Evolutionary conservation across 2,888 invertebrate genomes (phyloP), one percentile per base, ranked within the genome.

Genomic region (Cheilosia impressa): DNA sequence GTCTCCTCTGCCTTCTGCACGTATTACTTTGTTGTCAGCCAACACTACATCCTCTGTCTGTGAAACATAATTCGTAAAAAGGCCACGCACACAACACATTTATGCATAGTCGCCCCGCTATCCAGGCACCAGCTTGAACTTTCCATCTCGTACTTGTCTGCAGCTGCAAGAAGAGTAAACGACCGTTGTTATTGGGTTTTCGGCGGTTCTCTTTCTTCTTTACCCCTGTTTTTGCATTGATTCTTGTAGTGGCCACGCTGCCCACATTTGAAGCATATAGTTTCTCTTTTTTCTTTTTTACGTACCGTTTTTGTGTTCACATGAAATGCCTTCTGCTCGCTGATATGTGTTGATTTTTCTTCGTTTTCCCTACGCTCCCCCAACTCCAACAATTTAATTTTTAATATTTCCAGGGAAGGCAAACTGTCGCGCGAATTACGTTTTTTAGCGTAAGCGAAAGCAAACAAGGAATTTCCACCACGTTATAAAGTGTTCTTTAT

Each of bases 291-390:
- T 13, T 57, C 50, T 10, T 75, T 77, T 60, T 69, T 77, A 15
- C 43, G 55, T 53, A 19, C 38, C 22, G 62, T 15, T 57, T 72
- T 79, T 43, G 65, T 38, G 66, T 66, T 38, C 7, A 63, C 58
- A 65, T 71, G 69, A 57, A 78, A 78, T 69, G 77, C 69, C 55
- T 77, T 43, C 53, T 77, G 76, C 45, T 76, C 76, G n/a, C 19
- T 77, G 62, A 53, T 53, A 68, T 77, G 15, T 68, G 38, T 17
- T 22, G 47, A 47, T 45, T 41, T 68, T 27, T 27, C 60, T 19
- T 77, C 60, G 13, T 68, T 68, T 6, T 58, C 41, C 19, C 58
- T 76, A 27, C 75, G 76, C 41, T 76, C 52, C 52, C 43, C 66
- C 19, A 63, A 65, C 38, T 69, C 75, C n/a, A 63, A 5, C 66